phyloP scores from a whole-genome alignment of 2,797 vertebrate species.

The Sebastes jordani region DNA sequence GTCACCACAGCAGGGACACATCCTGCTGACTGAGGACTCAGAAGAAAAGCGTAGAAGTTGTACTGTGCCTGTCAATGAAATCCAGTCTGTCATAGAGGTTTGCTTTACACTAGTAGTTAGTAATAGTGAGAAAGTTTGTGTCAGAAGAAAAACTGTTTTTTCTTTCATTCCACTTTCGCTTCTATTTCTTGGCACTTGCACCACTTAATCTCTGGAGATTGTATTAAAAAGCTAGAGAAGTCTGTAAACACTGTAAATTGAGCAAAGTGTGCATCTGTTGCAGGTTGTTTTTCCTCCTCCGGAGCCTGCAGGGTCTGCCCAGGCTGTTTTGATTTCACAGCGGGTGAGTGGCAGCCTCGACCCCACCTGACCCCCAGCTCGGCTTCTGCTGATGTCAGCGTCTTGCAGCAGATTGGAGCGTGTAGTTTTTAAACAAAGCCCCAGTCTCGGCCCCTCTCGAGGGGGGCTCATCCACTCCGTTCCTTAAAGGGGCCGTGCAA shows the following conservation, averaged over 20 bases:
- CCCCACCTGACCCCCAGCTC: slow-evolving; percentile 76
- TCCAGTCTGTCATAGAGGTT: neutral
- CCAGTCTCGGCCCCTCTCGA: slow-evolving; percentile 47
- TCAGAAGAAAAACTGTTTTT: neutral
- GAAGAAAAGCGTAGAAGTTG: slow-evolving; percentile 28
- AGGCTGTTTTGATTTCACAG: slow-evolving; percentile 76
- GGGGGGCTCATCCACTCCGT: slow-evolving; percentile 59
- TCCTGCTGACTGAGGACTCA: slow-evolving; percentile 54
- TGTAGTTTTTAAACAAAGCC: slow-evolving; percentile 83
- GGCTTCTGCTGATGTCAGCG: slow-evolving; percentile 85
- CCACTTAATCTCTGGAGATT: neutral
- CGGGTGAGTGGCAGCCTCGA: slow-evolving; percentile 80
- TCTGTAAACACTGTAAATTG: neutral
- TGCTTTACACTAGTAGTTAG: neutral
- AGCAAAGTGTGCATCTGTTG: slow-evolving; percentile 26
- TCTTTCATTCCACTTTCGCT: neutral
- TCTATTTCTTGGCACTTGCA: slow-evolving; percentile 3
- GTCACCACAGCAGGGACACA: slow-evolving; percentile 62
- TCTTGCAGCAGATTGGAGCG: slow-evolving; percentile 79
- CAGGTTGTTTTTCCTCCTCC: slow-evolving; percentile 36
- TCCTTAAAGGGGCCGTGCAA: slow-evolving; percentile 74
- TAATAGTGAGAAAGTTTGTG: neutral
- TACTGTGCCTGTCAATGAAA: neutral
- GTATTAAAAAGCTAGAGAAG: neutral
- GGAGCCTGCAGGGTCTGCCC: slow-evolving; percentile 50